Evolutionary conservation across 2,888 invertebrate species (phyloP).

Genomic region (Leptinotarsa rubiginosa): DNA sequence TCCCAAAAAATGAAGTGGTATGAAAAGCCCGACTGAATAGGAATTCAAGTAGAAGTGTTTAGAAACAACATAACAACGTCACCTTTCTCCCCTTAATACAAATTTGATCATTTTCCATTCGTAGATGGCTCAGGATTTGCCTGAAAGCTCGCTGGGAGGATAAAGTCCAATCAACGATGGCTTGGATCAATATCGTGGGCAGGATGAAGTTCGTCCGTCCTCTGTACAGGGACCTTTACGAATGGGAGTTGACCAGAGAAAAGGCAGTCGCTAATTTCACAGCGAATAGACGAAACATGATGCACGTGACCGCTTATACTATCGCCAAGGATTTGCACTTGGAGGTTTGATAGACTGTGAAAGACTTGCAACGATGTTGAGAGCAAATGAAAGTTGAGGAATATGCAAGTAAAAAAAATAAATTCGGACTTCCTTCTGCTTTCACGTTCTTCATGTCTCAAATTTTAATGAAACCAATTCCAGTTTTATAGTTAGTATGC

Average conservation of each 20-base stretch:
- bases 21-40: too few relatives aligned
- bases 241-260: constrained; percentile 79
- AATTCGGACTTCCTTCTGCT: neutral
- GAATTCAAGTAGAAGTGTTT: too few relatives aligned
- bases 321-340: constrained; percentile 80
- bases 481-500: too few relatives aligned
- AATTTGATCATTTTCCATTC: neutral
- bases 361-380: neutral
- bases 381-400: neutral
- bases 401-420: too few relatives aligned
- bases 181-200: constrained; percentile 86
- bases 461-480: too few relatives aligned
- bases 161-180: constrained; percentile 75
- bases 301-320: constrained; percentile 82
- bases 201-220: constrained; percentile 93
- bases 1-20: too few relatives aligned
- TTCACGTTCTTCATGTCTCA: neutral
- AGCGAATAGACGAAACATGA: constrained; percentile 80
- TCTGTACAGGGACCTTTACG: constrained; percentile 85
- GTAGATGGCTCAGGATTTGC: constrained; percentile 78
- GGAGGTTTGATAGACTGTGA: constrained; percentile 40
- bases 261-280: constrained; percentile 80
- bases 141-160: constrained; percentile 79
- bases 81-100: neutral
- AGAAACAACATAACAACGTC: too few relatives aligned